Conservation (phyloP, 2,888 invertebrate genomes). For the Eristalis tenax region DNA sequence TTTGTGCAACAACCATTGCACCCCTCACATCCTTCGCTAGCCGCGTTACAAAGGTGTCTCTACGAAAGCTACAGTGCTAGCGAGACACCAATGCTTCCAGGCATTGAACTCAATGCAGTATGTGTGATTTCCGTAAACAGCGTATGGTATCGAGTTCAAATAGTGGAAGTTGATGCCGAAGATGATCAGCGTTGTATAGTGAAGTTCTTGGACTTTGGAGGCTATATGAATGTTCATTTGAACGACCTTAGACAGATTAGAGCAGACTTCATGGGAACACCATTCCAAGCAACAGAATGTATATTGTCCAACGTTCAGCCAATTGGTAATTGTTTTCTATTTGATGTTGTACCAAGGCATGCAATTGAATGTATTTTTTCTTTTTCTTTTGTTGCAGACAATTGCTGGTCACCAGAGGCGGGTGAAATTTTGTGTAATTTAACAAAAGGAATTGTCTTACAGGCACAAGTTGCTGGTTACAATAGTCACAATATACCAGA, state of each 20-base stretch:
- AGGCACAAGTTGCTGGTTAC: constrained; percentile 94
- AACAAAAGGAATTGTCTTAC: constrained; percentile 91
- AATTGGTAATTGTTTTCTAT: constrained; percentile 83
- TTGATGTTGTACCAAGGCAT: not conserved
- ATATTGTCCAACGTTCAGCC: constrained; percentile 94
- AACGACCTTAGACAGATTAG: constrained; percentile 93
- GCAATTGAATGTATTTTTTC: constrained; percentile 4
- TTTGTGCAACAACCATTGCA: constrained; percentile 98
- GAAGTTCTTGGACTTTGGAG: constrained; percentile 97
- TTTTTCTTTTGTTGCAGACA: constrained; percentile 78
- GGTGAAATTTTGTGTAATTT: constrained; percentile 89
- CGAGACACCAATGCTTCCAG: constrained; percentile 90
- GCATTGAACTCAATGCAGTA: constrained; percentile 89
- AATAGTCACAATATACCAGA: constrained; percentile 89
- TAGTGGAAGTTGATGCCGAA: constrained; percentile 84
- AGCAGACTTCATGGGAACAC: constrained; percentile 95
- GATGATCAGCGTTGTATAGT: constrained; percentile 85
- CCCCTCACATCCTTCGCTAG: constrained; percentile 93
- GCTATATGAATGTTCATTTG: constrained; percentile 90
- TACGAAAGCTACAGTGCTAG: constrained; percentile 89
- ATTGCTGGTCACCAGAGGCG: constrained; percentile 90
- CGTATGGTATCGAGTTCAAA: constrained; percentile 95
- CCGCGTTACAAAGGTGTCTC: constrained; percentile 91
- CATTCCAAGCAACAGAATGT: constrained; percentile 98
- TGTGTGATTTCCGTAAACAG: constrained; percentile 91